Base-by-base conservation (phyloP, 2,113 vertebrate species). In the Lamprotornis superbus region DNA sequence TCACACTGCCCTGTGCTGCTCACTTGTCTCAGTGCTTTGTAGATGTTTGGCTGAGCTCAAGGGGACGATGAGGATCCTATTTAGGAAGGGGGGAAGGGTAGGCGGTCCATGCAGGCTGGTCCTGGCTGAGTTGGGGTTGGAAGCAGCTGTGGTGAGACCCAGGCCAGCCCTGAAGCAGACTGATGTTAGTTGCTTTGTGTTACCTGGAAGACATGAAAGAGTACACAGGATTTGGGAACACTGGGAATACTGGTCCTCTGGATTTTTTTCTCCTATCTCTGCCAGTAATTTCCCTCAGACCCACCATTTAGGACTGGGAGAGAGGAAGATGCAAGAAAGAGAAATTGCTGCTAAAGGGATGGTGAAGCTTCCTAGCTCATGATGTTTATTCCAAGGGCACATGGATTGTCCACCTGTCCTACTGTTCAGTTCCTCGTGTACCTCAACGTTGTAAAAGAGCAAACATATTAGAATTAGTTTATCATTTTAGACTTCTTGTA, bases 341-440 rank as follows among this genome's bases (percentile, higher is more conserved):
- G 20, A 44, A 74, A 40, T 50, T 42, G 64, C 17, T 77, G 59
- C 31, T 74, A 44, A 83, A 86, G 46, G 28, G 19, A 18, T 40
- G 13, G 11, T 23, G 11, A 57, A 69, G 40, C 31, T 84, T 27
- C 10, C 9, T 71, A 23, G 31, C 42, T 67, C 39, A 30, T 79
- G 44, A 31, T 75, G 0, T 71, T 84, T 87, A 22, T 44, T 83
- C 21, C 15, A 8, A 65, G 31, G 55, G 25, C 60, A 24, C 5
- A 5, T 1, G 7, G 8, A 3, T 46, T 65, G 22, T 65, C 94
- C 50, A 35, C 18, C 22, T 5, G 1, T 69, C n/a, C 46, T 67
- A 24, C 31, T 33, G 8, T 44, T 95, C 1, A 1, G 22, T 44
- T 15, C 18, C 30, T 82, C 0, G 0, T 19, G 5, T 84, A 84